Evolutionary conservation across 2,797 vertebrate species (phyloP).

Genomic region (Natrix natrix): DNA sequence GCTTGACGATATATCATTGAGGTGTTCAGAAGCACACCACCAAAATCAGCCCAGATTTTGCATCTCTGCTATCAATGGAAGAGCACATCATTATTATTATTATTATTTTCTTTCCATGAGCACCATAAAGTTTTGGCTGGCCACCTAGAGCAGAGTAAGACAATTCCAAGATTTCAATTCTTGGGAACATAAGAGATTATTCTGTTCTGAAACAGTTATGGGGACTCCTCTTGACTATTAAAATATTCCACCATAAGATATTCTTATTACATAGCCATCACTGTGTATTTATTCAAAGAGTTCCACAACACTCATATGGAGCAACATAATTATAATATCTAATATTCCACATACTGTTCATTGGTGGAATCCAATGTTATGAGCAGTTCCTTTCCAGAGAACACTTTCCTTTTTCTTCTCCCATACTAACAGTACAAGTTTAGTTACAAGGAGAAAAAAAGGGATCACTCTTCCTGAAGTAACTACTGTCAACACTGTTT

Average conservation of each 20-base stretch:
- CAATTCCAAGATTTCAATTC: neutral
- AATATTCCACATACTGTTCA: neutral
- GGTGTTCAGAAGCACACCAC: slow-evolving; percentile 41
- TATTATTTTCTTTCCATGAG: neutral
- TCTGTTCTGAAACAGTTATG: neutral
- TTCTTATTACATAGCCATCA: neutral
- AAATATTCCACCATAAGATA: neutral
- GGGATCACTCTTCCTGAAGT: neutral
- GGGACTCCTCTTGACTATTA: too few species aligned
- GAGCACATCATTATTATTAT: neutral
- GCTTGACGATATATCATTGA: slow-evolving; percentile 38
- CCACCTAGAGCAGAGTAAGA: too few species aligned
- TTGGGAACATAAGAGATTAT: neutral
- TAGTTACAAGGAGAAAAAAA: neutral
- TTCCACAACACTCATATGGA: neutral
- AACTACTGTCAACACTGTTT: neutral
- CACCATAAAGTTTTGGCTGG: neutral
- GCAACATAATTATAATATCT: neutral
- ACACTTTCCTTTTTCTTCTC: neutral
- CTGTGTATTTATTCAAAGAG: neutral
- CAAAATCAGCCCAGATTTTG: neutral
- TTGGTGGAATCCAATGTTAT: neutral
- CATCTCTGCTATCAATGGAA: neutral
- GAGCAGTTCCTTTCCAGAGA: neutral
- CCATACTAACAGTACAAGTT: neutral